A percentile compares a stretch with the other conserved stretches of the same genome.
Conservation (phyloP, 2,888 invertebrate species). For the Artemia sinica region DNA sequence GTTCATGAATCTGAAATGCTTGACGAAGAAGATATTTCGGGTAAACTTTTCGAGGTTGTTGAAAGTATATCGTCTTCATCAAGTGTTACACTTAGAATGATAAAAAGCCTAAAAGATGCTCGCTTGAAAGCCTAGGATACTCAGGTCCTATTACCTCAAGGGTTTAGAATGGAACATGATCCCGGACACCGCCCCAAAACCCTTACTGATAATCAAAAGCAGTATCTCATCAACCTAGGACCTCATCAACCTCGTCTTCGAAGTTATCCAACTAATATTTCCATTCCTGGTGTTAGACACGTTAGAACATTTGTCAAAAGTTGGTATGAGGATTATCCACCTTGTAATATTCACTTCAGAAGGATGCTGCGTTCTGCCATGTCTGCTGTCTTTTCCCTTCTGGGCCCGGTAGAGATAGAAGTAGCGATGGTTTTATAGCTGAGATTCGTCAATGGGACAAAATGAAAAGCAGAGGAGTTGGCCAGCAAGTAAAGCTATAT, state of each 20-base stretch:
- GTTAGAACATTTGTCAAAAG: not conserved
- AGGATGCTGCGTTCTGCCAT: slow-evolving; percentile 15
- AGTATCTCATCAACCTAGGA: slow-evolving; percentile 14
- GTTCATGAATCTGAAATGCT: too few relatives aligned
- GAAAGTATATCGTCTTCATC: too few relatives aligned
- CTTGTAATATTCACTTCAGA: slow-evolving; percentile 9
- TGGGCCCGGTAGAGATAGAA: not conserved
- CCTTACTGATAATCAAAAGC: slow-evolving; percentile 12
- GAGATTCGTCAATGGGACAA: slow-evolving; percentile 15
- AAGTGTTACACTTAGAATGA: too few relatives aligned
- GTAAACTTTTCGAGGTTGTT: too few relatives aligned
- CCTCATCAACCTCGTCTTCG: slow-evolving; percentile 13
- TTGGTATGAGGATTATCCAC: slow-evolving; percentile 11
- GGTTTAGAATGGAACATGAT: slow-evolving; percentile 10
- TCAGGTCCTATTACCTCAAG: not conserved
- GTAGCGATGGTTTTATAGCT: slow-evolving; percentile 4
- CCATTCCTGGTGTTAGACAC: too few relatives aligned
- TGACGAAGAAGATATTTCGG: too few relatives aligned
- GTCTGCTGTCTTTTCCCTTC: slow-evolving; percentile 9
- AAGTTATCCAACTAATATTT: too few relatives aligned
- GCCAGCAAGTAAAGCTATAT: slow-evolving; percentile 9
- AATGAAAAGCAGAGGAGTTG: slow-evolving; percentile 16
- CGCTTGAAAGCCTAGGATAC: not conserved
- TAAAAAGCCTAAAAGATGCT: too few relatives aligned
- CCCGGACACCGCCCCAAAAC: slow-evolving; percentile 14